Conservation (phyloP, 2,888 invertebrate species). For the Hydroisotoma schaefferi region DNA sequence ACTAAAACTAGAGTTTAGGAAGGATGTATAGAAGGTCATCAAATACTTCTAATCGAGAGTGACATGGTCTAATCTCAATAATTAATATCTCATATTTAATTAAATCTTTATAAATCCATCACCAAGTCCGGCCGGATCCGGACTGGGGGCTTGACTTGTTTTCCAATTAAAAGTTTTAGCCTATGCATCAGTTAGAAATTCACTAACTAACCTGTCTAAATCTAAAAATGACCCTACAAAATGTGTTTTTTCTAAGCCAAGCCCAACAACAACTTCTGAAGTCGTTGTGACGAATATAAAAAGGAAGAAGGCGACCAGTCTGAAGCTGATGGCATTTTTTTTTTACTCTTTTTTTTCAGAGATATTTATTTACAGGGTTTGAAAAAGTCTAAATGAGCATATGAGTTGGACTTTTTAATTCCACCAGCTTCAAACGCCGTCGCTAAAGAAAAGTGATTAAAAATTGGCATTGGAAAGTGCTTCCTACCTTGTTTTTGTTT, state of each 20-base stretch:
- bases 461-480: slow-evolving; percentile 1
- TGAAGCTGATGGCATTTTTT: too few species aligned
- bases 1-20: too few species aligned
- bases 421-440: neutral
- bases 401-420: neutral
- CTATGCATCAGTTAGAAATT: neutral
- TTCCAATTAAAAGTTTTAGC: neutral
- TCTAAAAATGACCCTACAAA: neutral
- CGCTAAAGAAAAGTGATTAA: neutral
- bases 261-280: slow-evolving; percentile 45
- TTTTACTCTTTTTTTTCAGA: neutral
- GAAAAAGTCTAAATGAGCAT: neutral
- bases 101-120: too few species aligned
- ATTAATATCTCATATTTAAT: too few species aligned
- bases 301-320: neutral
- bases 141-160: slow-evolving; percentile 44
- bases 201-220: too few species aligned
- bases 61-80: too few species aligned
- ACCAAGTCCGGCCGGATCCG: slow-evolving; percentile 33
- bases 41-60: too few species aligned
- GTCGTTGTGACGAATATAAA: slow-evolving; percentile 36
- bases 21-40: too few species aligned
- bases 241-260: slow-evolving; percentile 20
- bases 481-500: slow-evolving; percentile 4
- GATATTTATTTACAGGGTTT: neutral